Conservation (phyloP, 2,888 invertebrate species). For the Acutogordius australiensis region DNA sequence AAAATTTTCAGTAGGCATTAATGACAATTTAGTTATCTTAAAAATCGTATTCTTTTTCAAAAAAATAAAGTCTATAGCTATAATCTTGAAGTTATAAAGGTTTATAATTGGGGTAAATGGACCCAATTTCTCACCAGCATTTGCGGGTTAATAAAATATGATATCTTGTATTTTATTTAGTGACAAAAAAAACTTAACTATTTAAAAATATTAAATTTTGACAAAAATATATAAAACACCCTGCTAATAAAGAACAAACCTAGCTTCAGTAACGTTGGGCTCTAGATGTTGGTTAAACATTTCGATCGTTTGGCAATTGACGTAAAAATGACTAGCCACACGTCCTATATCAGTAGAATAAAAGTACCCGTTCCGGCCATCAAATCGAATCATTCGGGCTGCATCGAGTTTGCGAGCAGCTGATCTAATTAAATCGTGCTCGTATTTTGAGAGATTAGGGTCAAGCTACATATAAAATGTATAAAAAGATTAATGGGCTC, state of each 20-base stretch:
- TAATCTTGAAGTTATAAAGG: too few species aligned
- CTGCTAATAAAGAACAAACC: background rate
- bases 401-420: slow-evolving; percentile 61
- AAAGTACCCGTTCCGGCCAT: slow-evolving; percentile 39
- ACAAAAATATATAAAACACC: background rate
- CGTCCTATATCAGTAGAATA: slow-evolving; percentile 46
- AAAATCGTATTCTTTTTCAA: too few species aligned
- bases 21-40: too few species aligned
- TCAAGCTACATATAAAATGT: too few species aligned
- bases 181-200: slow-evolving; percentile 51
- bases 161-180: too few species aligned
- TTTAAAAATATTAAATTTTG: slow-evolving; percentile 19
- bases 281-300: slow-evolving; percentile 16
- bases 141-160: too few species aligned
- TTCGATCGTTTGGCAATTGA: slow-evolving; percentile 75
- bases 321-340: slow-evolving; percentile 85
- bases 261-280: slow-evolving; percentile 9
- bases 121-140: too few species aligned
- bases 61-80: too few species aligned
- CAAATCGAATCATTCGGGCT: slow-evolving; percentile 71
- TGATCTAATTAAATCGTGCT: slow-evolving; percentile 42
- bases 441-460: slow-evolving; percentile 42
- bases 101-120: too few species aligned
- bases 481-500: too few species aligned
- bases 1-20: too few species aligned